Percentiles rank a stretch among this genome's conserved stretches.
Evolutionary conservation across 2,888 invertebrate genomes (phyloP).

Genomic region (Platerodrilus igneus): DNA sequence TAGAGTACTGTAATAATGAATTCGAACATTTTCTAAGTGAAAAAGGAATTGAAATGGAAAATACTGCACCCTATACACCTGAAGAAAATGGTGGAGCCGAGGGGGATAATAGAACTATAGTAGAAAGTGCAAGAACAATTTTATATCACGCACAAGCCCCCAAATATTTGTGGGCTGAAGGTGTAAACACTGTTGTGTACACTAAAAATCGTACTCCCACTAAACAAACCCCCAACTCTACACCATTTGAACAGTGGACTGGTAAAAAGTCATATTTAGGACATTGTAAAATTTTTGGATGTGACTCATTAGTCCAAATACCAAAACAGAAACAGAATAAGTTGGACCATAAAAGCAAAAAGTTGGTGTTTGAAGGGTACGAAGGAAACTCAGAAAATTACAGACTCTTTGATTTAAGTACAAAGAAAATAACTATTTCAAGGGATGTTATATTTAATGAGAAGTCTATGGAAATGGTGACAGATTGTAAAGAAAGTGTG

Average conservation of each 20-base stretch:
- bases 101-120: slow-evolving; percentile 36
- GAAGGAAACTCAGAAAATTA: slow-evolving; percentile 24
- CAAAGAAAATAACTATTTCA: slow-evolving; percentile 25
- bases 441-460: slow-evolving; percentile 30
- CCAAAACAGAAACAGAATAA: slow-evolving; percentile 22
- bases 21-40: slow-evolving; percentile 20
- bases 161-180: slow-evolving; percentile 39
- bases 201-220: slow-evolving; percentile 33
- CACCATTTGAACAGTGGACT: slow-evolving; percentile 29
- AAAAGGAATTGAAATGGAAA: slow-evolving; percentile 28
- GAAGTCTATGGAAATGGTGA: slow-evolving; percentile 1
- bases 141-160: slow-evolving; percentile 31
- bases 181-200: slow-evolving; percentile 37
- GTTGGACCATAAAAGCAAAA: slow-evolving; percentile 18
- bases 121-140: slow-evolving; percentile 37
- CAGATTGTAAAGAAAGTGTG: neutral
- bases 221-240: slow-evolving; percentile 10
- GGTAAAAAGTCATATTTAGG: slow-evolving; percentile 23
- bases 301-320: slow-evolving; percentile 20
- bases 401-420: slow-evolving; percentile 22
- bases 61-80: slow-evolving; percentile 30
- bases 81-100: slow-evolving; percentile 37
- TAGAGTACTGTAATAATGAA: no score
- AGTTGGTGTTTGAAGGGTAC: slow-evolving; percentile 28
- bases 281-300: slow-evolving; percentile 30